Percentiles rank a stretch among this genome's conserved stretches.
Conservation (phyloP, 2,888 invertebrate species). For the Iselma pallidipennis region DNA sequence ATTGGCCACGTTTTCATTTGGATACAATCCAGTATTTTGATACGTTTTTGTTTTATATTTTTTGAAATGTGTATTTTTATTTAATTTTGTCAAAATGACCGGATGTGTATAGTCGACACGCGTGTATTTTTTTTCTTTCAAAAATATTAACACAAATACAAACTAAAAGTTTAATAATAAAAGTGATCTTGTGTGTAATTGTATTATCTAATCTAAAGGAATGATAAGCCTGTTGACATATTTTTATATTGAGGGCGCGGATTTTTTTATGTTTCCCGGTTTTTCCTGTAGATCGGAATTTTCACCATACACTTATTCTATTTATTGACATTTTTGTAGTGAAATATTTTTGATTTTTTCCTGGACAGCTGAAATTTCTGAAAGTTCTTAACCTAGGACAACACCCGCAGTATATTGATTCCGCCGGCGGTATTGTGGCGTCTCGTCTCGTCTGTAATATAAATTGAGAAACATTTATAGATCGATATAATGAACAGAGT, state of each 20-base stretch:
- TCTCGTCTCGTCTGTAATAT: slow-evolving; percentile 8
- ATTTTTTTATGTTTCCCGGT: not conserved
- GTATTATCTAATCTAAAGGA: slow-evolving; percentile 5
- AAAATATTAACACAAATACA: not conserved
- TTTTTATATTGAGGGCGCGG: not conserved
- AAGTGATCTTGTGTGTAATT: not conserved
- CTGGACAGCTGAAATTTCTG: not conserved
- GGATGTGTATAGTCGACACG: too few species aligned
- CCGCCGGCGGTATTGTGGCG: slow-evolving; percentile 6
- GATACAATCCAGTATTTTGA: not conserved
- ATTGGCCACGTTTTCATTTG: not conserved
- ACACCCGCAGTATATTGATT: slow-evolving; percentile 25
- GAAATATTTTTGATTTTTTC: not conserved
- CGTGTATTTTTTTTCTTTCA: not conserved
- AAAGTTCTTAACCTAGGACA: slow-evolving; percentile 18
- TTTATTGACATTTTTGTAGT: not conserved
- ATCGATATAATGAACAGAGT: not conserved
- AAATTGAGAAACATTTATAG: not conserved
- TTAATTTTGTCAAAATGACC: too few species aligned
- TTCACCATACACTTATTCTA: not conserved
- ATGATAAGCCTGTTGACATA: slow-evolving; percentile 4
- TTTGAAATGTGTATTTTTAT: too few species aligned
- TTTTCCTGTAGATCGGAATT: not conserved
- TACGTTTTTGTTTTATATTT: too few species aligned
- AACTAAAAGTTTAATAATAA: slow-evolving; percentile 1